Evolutionary conservation across 2,797 vertebrate genomes (phyloP).

Genomic region (Pantherophis alleghaniensis): DNA sequence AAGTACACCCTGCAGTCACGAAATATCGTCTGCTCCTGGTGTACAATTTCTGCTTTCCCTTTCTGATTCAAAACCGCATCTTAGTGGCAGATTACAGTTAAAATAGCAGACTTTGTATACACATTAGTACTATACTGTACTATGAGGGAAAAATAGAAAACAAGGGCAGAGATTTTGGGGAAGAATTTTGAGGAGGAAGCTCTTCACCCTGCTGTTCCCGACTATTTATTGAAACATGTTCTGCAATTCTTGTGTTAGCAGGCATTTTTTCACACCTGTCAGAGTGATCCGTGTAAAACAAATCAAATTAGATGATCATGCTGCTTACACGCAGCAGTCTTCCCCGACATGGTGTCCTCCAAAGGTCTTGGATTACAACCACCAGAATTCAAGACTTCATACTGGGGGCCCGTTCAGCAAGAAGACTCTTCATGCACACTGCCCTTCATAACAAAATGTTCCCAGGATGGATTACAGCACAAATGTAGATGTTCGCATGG

Average conservation of each 20-base stretch:
- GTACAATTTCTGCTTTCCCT: neutral
- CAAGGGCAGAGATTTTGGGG: too few species aligned
- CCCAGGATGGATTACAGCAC: neutral
- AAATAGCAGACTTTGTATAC: neutral
- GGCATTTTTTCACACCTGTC: neutral
- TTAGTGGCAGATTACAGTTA: neutral
- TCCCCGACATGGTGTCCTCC: neutral
- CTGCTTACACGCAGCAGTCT: neutral
- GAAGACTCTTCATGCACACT: neutral
- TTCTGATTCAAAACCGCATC: neutral
- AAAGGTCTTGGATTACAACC: neutral
- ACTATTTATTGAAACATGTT: neutral
- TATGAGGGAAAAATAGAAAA: neutral
- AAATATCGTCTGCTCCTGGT: neutral
- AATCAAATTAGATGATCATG: neutral
- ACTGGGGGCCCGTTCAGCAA: neutral
- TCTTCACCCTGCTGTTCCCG: neutral
- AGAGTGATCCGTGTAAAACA: slow-evolving; percentile 5
- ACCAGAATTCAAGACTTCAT: neutral
- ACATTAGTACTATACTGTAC: neutral
- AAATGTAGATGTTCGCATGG: neutral
- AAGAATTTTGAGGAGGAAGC: neutral
- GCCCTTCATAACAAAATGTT: neutral
- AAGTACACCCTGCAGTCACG: neutral
- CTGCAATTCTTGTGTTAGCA: neutral